Percentiles rank a stretch among this genome's conserved stretches.
These are phyloP conservation scores for Idaea biselata DNA, from an alignment of 2,888 invertebrate genomes.

Conservation along the genomic window DNA sequence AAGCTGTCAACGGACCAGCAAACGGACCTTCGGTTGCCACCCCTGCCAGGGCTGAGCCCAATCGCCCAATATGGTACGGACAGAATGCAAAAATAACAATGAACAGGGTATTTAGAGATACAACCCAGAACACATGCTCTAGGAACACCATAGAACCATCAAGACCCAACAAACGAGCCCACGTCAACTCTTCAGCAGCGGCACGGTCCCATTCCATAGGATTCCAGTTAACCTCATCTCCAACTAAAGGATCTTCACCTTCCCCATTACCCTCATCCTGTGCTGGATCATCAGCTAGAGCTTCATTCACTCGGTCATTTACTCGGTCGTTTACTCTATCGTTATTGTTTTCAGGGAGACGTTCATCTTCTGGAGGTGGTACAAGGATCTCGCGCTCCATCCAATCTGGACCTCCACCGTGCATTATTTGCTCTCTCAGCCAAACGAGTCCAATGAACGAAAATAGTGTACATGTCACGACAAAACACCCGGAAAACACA, in stretches of 20 bases:
- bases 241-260: constrained; percentile 78
- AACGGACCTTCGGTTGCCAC: constrained; percentile 87
- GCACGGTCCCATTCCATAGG: constrained; percentile 99
- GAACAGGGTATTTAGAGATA: constrained; percentile 97
- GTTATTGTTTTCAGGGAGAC: constrained; percentile 74
- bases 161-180: constrained; percentile 97
- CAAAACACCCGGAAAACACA: constrained; percentile 97
- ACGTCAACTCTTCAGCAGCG: constrained; percentile 98
- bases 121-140: constrained; percentile 99
- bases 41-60: constrained; percentile 85
- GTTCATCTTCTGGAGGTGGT: constrained; percentile 71
- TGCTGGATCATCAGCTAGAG: constrained; percentile 53
- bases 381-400: constrained; percentile 86
- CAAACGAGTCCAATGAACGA: constrained; percentile 98
- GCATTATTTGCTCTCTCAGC: constrained; percentile 98
- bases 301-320: constrained; percentile 53
- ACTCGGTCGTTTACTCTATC: constrained; percentile 56
- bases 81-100: constrained; percentile 98
- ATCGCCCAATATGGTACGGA: constrained; percentile 96
- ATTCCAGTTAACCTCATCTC: constrained; percentile 96
- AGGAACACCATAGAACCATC: constrained; percentile 98
- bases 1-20: constrained; percentile 94
- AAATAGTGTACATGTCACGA: constrained; percentile 96
- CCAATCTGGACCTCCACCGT: constrained; percentile 99
- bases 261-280: constrained; percentile 60